Evolutionary conservation across 2,113 vertebrate genomes (phyloP).

Genomic region (Urocynchramus pylzowi): DNA sequence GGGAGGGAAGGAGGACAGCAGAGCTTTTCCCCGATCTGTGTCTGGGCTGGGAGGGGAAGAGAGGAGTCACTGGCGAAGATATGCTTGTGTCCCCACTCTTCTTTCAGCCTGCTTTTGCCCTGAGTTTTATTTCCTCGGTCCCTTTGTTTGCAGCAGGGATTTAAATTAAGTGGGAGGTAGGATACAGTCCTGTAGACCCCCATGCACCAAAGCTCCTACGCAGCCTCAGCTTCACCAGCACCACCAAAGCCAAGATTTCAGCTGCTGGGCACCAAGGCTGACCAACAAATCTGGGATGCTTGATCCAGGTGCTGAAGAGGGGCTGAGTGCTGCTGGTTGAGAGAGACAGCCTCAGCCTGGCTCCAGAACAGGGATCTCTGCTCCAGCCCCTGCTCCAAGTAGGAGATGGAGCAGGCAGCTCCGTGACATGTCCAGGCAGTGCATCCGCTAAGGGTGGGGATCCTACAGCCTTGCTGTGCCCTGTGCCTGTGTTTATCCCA

Average conservation of each 20-base stretch:
- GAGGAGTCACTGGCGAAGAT: not conserved
- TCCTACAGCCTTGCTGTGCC: not conserved
- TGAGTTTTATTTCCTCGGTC: not conserved
- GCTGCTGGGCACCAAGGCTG: not conserved
- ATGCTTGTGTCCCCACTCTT: not conserved
- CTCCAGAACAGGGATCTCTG: not conserved
- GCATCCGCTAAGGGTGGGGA: not conserved
- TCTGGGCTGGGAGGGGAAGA: not conserved
- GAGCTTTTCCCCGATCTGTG: not conserved
- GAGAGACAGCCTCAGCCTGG: not conserved
- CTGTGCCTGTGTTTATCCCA: not conserved
- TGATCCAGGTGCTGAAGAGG: not conserved
- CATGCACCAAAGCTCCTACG: not conserved
- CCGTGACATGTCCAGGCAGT: fast-evolving
- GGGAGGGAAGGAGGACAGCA: not conserved
- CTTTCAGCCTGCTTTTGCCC: not conserved
- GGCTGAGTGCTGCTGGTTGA: not conserved
- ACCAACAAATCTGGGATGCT: not conserved
- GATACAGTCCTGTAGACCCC: not conserved
- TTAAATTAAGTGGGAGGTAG: not conserved
- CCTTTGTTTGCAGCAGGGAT: constrained; percentile 9
- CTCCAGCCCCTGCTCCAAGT: not conserved
- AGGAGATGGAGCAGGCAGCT: not conserved
- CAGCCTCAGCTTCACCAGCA: not conserved
- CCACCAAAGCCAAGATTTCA: not conserved